Percentiles rank a stretch among this genome's conserved stretches.
phyloP scores from a whole-genome alignment of 2,113 vertebrate species.

The Bubo scandiacus region DNA sequence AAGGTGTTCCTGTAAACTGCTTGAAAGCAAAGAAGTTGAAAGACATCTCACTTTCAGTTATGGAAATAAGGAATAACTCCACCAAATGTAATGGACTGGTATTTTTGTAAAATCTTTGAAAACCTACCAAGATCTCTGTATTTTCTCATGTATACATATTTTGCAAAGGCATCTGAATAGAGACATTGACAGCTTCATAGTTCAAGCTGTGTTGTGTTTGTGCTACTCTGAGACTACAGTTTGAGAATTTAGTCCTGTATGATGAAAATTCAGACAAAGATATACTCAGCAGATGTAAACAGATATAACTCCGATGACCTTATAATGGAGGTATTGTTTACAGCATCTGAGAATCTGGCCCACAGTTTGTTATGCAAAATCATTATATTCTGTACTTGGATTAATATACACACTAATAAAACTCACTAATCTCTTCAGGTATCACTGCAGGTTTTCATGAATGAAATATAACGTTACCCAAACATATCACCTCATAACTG shows the following conservation, averaged over 20 bases:
- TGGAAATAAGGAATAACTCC: background rate
- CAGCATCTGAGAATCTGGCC: background rate
- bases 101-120: background rate
- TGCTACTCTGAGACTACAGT: background rate
- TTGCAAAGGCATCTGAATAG: background rate
- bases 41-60: background rate
- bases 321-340: background rate
- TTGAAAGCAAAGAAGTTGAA: background rate
- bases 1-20: background rate
- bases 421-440: background rate
- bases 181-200: background rate
- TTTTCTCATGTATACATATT: background rate
- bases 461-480: background rate
- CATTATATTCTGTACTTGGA: background rate
- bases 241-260: background rate
- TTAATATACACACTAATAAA: slow-evolving; percentile 10
- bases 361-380: background rate
- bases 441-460: background rate
- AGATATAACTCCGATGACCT: background rate
- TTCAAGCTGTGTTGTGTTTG: background rate
- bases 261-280: background rate
- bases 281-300: background rate
- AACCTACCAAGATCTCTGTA: background rate
- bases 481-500: background rate
- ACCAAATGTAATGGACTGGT: background rate